Conservation (phyloP, 1,140 invertebrate genomes). For the Macrostomum lignano region DNA sequence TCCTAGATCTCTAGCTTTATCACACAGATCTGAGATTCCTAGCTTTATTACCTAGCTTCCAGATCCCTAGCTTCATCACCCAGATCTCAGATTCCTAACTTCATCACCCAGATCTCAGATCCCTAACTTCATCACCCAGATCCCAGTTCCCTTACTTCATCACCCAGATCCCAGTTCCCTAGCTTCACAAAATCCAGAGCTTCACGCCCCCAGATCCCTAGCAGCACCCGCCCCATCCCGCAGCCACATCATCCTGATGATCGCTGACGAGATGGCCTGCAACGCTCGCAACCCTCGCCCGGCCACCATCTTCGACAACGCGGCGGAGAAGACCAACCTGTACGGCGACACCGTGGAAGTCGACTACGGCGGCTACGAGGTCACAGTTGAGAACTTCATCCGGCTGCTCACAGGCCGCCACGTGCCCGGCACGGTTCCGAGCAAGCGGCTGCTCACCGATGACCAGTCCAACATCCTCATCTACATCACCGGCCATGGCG, state of each 20-base stretch:
- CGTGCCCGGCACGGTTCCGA: slow-evolving; percentile 59
- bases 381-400: slow-evolving; percentile 94
- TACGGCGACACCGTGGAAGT: slow-evolving; percentile 98
- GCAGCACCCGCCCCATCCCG: too few relatives aligned
- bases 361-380: slow-evolving; percentile 88
- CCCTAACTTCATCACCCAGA: too few relatives aligned
- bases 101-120: too few relatives aligned
- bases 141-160: too few relatives aligned
- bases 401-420: slow-evolving; percentile 66
- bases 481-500: slow-evolving; percentile 79
- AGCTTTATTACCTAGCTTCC: too few relatives aligned
- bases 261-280: slow-evolving; percentile 97
- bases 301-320: slow-evolving; percentile 86
- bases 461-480: slow-evolving; percentile 86
- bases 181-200: too few relatives aligned
- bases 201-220: too few relatives aligned
- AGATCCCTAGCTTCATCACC: too few relatives aligned
- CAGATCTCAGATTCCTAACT: too few relatives aligned
- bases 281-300: slow-evolving; percentile 84
- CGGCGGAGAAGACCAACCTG: slow-evolving; percentile 85
- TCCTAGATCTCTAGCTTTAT: too few relatives aligned
- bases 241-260: slow-evolving; percentile 72
- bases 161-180: too few relatives aligned
- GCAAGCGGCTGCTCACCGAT: slow-evolving; percentile 75
- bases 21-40: too few relatives aligned